These are phyloP conservation scores for Porites australiensis DNA, from an alignment of 64 coral and sea anemone species.

Conservation along the genomic window DNA sequence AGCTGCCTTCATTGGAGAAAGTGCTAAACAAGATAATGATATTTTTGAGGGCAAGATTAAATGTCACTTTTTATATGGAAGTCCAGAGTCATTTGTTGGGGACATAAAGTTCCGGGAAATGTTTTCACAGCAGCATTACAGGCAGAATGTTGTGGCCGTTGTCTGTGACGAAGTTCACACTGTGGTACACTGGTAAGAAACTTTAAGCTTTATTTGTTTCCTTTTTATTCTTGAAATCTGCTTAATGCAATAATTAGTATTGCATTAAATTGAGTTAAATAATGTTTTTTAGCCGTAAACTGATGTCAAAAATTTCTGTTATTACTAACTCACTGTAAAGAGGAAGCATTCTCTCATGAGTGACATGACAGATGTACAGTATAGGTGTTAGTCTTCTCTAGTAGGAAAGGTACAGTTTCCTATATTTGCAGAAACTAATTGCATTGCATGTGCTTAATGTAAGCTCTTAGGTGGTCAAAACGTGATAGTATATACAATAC, in stretches of 20 bases:
- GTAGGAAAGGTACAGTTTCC: no score
- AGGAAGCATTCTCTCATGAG: no score
- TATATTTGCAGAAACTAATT: no score
- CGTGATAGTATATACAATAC: no score
- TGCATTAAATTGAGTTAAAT: no score
- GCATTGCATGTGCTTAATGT: no score
- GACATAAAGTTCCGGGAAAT: slow-evolving; percentile 5
- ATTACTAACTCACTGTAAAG: no score
- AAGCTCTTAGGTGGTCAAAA: no score
- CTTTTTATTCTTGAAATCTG: neutral
- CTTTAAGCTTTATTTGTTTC: neutral
- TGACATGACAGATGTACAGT: no score
- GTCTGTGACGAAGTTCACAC: slow-evolving; percentile 24
- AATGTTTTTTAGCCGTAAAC: no score
- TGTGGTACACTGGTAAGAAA: neutral
- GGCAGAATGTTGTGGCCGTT: neutral
- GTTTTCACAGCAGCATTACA: slow-evolving; percentile 1
- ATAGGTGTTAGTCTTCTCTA: no score
- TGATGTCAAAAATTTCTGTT: no score
- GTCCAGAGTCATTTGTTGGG: slow-evolving; percentile 7
- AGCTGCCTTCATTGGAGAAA: slow-evolving; percentile 36
- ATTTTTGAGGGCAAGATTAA: neutral
- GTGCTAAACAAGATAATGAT: neutral
- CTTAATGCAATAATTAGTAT: neutral
- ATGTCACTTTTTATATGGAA: slow-evolving; percentile 4